Percentiles rank a stretch among this genome's conserved stretches.
These are phyloP conservation scores for Eristalis tenax DNA, from an alignment of 2,888 invertebrate genomes.

Conservation along the genomic window DNA sequence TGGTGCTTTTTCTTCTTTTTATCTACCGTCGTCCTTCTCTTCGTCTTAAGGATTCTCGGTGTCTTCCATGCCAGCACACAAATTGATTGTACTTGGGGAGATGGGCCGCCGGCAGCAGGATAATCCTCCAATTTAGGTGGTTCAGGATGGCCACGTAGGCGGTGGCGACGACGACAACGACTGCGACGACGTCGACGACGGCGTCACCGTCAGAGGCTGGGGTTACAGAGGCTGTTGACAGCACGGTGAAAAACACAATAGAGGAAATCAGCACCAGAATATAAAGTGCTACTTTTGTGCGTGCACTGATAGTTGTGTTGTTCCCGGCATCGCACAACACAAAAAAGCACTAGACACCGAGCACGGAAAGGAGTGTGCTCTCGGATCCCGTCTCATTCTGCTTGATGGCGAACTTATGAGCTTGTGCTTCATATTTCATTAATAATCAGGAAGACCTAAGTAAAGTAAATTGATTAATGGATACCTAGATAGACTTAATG, in stretches of 20 bases:
- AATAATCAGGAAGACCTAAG: slow-evolving; percentile 38
- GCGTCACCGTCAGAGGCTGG: background rate
- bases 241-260: slow-evolving; percentile 23
- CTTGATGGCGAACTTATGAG: slow-evolving; percentile 21
- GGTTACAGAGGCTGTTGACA: slow-evolving; percentile 15
- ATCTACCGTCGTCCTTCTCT: background rate
- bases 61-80: slow-evolving; percentile 3
- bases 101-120: slow-evolving; percentile 11
- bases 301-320: slow-evolving; percentile 38
- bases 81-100: slow-evolving; percentile 44
- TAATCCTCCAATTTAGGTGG: slow-evolving; percentile 46
- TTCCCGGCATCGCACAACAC: background rate
- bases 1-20: background rate
- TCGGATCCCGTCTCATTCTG: background rate
- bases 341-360: background rate
- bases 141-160: background rate
- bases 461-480: slow-evolving; percentile 53
- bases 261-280: slow-evolving; percentile 53
- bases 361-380: background rate
- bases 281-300: slow-evolving; percentile 53
- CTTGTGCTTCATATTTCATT: slow-evolving; percentile 54
- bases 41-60: slow-evolving; percentile 25
- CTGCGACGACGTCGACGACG: too few relatives aligned
- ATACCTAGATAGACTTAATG: slow-evolving; percentile 32
- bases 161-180: too few relatives aligned